These are phyloP conservation scores for Drosophila tropicalis DNA, from an alignment of 1,140 invertebrate species.

Conservation along the genomic window DNA sequence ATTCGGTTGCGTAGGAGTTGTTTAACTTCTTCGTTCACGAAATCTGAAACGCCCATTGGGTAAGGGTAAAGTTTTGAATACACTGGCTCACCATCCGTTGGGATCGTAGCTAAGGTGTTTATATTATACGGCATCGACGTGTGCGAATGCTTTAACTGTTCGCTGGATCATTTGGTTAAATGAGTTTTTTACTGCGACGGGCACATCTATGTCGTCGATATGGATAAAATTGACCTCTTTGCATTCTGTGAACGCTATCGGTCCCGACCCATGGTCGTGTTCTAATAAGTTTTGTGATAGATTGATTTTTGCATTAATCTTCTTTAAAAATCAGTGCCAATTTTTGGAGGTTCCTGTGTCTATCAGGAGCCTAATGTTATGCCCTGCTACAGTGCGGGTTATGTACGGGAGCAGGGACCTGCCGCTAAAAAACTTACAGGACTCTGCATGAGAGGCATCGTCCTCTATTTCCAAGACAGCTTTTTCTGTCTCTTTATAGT, in stretches of 20 bases:
- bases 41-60: constrained; percentile 9
- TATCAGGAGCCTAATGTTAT: constrained; percentile 38
- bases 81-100: background rate
- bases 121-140: constrained; percentile 16
- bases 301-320: constrained; percentile 2
- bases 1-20: constrained; percentile 4
- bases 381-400: constrained; percentile 28
- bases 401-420: constrained; percentile 35
- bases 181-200: constrained; percentile 4
- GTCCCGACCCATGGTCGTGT: background rate
- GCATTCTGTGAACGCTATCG: no score
- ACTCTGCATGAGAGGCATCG: background rate
- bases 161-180: constrained; percentile 14
- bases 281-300: background rate
- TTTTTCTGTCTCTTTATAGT: background rate
- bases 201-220: constrained; percentile 11
- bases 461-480: constrained; percentile 9
- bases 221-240: constrained; percentile 15
- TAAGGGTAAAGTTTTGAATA: constrained; percentile 8
- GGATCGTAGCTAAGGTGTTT: constrained; percentile 9
- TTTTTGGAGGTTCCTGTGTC: constrained; percentile 33
- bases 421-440: constrained; percentile 41
- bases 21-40: constrained; percentile 18
- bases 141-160: constrained; percentile 10
- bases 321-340: constrained; percentile 16